Conservation (phyloP, 2,797 vertebrate species). For the Columba guinea region DNA sequence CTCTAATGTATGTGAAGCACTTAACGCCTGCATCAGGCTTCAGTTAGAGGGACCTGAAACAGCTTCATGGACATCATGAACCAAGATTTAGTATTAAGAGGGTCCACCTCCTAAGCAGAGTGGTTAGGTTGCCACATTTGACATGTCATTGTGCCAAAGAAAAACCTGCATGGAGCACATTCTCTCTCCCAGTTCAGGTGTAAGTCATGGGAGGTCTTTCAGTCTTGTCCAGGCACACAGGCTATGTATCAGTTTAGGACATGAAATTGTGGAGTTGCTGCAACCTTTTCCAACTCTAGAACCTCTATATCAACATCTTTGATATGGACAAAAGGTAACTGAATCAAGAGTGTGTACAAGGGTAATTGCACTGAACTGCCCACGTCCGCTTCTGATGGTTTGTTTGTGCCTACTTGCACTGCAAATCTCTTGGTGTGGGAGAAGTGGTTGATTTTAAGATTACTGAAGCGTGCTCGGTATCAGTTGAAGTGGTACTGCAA, state of each 20-base stretch:
- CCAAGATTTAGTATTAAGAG: background rate
- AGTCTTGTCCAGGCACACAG: background rate
- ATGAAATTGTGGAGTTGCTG: background rate
- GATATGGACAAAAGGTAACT: background rate
- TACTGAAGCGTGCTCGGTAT: background rate
- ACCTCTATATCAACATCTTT: background rate
- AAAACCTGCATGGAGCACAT: background rate
- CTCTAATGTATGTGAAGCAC: background rate
- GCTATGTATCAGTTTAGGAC: background rate
- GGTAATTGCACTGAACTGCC: background rate
- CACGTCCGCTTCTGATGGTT: background rate
- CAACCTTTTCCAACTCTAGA: background rate
- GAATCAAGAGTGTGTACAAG: fast-evolving
- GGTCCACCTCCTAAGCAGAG: background rate
- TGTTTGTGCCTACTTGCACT: background rate
- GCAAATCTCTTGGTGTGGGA: background rate
- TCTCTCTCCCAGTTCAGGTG: background rate
- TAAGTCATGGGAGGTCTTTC: background rate
- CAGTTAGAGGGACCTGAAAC: background rate
- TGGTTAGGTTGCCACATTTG: background rate
- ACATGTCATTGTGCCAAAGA: background rate
- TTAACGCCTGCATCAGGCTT: background rate
- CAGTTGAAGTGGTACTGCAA: background rate
- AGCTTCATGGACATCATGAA: background rate
- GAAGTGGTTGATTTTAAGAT: slow-evolving; percentile 21